Evolutionary conservation across 37 sponge, comb jelly and placozoan species (phyloP).

Genomic region (Geodia barretti): DNA sequence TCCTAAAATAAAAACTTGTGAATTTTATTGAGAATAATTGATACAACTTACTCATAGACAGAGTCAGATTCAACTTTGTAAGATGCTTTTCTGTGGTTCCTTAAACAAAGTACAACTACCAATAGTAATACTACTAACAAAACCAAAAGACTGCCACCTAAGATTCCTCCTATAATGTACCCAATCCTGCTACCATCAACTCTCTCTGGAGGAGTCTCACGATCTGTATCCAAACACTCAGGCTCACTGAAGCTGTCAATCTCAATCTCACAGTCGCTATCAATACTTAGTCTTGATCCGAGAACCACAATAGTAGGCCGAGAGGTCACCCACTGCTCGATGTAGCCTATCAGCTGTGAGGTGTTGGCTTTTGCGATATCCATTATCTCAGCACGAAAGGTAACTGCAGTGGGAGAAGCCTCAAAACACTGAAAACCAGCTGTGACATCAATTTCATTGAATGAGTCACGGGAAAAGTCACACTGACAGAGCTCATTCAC

Average conservation of each 20-base stretch:
- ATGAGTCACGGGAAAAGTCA: not conserved
- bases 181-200: not conserved
- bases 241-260: not conserved
- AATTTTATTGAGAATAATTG: no score
- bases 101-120: not conserved
- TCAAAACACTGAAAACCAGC: not conserved
- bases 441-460: not conserved
- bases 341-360: not conserved
- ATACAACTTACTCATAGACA: not conserved
- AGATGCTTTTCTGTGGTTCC: not conserved
- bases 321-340: not conserved
- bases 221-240: no score
- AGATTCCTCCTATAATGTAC: not conserved
- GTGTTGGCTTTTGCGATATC: not conserved
- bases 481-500: not conserved
- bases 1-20: no score
- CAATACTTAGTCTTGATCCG: not conserved
- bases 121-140: not conserved
- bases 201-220: no score
- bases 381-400: not conserved
- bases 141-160: not conserved
- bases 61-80: not conserved
- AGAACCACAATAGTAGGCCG: not conserved
- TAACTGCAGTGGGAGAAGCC: not conserved
- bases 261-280: not conserved